Evolutionary conservation across 2,797 vertebrate genomes (phyloP).

Genomic region (Tadarida brasiliensis): DNA sequence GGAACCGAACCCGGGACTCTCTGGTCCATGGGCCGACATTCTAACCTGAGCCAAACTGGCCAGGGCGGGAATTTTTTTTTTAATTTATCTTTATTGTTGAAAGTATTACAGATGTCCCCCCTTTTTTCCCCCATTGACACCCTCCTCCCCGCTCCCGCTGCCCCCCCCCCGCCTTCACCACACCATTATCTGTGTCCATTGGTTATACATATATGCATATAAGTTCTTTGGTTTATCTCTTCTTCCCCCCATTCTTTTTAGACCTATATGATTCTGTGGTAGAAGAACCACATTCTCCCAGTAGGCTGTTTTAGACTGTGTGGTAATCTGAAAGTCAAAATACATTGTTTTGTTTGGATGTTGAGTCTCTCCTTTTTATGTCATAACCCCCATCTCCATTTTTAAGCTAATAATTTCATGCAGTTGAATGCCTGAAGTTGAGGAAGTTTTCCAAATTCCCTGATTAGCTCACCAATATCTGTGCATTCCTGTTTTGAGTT

Average conservation of each 20-base stretch:
- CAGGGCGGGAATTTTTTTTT: no score
- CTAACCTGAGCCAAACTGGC: no score
- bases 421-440: neutral
- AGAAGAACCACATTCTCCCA: neutral
- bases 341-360: conserved; percentile 15
- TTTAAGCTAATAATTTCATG: conserved; percentile 46
- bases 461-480: conserved; percentile 55
- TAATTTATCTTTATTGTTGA: no score
- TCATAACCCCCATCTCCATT: neutral
- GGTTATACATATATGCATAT: no score
- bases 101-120: no score
- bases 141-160: no score
- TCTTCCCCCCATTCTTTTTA: neutral
- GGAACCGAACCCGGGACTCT: no score
- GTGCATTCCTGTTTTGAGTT: conserved; percentile 53
- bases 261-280: neutral
- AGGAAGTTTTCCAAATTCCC: conserved; percentile 36
- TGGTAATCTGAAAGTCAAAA: neutral
- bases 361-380: conserved; percentile 18
- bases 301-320: neutral
- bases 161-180: no score
- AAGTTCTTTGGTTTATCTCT: no score
- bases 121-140: no score
- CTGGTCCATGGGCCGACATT: no score
- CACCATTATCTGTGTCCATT: no score